phyloP scores from a whole-genome alignment of 2,888 invertebrate genomes.

The Pachydiplax longipennis region DNA sequence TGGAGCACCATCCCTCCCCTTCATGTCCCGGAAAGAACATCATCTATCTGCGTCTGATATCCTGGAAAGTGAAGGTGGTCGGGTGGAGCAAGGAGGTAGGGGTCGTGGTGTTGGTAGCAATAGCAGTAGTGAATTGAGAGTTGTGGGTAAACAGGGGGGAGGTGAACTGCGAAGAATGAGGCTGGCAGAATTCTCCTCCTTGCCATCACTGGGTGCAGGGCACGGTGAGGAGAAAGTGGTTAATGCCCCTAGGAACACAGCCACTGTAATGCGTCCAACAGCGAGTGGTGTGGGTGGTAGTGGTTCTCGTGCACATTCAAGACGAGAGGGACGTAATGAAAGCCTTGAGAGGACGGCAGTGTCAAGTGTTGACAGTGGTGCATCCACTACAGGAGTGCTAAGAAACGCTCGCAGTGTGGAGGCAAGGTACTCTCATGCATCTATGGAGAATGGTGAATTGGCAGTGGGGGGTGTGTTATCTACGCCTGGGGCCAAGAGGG shows the following conservation, averaged over 20 bases:
- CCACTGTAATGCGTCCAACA: not conserved
- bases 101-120: conserved; percentile 13
- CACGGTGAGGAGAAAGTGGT: not conserved
- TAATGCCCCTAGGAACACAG: not conserved
- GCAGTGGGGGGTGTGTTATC: conserved; percentile 38
- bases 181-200: not conserved
- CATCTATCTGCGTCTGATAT: not conserved
- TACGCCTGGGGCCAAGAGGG: conserved; percentile 39
- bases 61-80: not conserved
- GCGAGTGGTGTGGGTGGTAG: conserved; percentile 1
- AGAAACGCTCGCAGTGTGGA: conserved; percentile 38
- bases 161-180: conserved; percentile 22
- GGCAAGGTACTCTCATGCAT: conserved; percentile 30
- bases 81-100: not conserved
- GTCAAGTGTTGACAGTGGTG: conserved; percentile 25
- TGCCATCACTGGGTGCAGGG: conserved; percentile 11
- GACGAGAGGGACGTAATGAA: conserved; percentile 26
- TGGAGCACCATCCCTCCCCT: not conserved
- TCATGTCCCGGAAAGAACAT: conserved; percentile 25
- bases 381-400: conserved; percentile 29
- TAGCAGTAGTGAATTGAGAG: conserved; percentile 27
- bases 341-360: conserved; percentile 41
- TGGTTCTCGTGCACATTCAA: conserved; percentile 28
- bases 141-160: conserved; percentile 11
- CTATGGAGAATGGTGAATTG: conserved; percentile 37